These are phyloP conservation scores for Drosophila burlai DNA, from an alignment of 1,140 invertebrate species.

Conservation along the genomic window DNA sequence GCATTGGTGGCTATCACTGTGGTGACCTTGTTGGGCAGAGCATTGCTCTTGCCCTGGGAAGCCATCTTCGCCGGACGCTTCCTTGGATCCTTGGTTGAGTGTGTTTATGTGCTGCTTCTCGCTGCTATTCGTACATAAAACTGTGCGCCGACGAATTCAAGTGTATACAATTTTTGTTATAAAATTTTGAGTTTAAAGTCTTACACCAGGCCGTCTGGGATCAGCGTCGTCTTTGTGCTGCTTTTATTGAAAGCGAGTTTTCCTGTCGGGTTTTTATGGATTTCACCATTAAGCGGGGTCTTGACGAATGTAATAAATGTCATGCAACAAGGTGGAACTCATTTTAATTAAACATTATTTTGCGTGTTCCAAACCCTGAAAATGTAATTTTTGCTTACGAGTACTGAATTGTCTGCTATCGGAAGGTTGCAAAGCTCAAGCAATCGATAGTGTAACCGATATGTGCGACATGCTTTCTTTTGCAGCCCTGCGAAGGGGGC, in stretches of 20 bases:
- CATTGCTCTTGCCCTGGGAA: constrained; percentile 16
- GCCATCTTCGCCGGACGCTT: constrained; percentile 28
- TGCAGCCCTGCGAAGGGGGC: not conserved
- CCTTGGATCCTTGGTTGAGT: constrained; percentile 8
- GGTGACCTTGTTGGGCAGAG: constrained; percentile 90
- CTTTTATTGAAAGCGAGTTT: constrained; percentile 1
- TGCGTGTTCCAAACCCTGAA: not conserved
- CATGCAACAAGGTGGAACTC: too few relatives aligned
- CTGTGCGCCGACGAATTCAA: not conserved
- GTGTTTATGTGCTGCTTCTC: not conserved
- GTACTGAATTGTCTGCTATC: not conserved
- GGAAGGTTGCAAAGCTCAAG: not conserved
- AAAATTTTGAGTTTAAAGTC: constrained; percentile 1
- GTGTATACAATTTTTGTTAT: constrained; percentile 8
- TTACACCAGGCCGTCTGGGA: not conserved
- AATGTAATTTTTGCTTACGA: not conserved
- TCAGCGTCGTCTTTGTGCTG: not conserved
- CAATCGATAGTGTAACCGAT: constrained; percentile 1
- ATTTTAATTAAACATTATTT: not conserved
- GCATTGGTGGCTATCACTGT: constrained; percentile 98
- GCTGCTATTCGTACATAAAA: not conserved
- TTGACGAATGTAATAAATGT: not conserved
- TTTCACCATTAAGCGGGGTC: not conserved
- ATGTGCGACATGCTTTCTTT: not conserved
- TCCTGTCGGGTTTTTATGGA: constrained; percentile 3